phyloP scores from a whole-genome alignment of 1,140 invertebrate species.

The Myzus persicae region DNA sequence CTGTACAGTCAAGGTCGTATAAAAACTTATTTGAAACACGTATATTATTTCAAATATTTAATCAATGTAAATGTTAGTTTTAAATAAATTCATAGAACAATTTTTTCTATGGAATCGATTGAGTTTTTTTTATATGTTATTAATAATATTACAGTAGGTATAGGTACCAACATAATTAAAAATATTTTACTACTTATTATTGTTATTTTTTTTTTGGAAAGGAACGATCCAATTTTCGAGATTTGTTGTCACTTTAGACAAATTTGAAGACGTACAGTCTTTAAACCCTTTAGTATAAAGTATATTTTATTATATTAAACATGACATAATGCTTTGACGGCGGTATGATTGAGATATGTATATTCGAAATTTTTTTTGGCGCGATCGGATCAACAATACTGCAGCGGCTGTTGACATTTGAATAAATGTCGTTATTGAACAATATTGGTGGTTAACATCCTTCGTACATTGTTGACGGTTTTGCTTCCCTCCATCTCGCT shows the following conservation, averaged over 20 bases:
- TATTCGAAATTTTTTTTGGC: background rate
- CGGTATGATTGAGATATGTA: background rate
- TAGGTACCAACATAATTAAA: too few species aligned
- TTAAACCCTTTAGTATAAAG: background rate
- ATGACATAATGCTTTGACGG: background rate
- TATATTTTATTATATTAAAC: background rate
- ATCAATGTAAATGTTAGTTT: background rate
- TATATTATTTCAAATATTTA: background rate
- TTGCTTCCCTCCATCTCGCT: background rate
- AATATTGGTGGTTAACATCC: background rate
- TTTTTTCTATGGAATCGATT: background rate
- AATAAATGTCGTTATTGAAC: background rate
- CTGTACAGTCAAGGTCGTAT: background rate
- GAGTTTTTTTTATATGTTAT: background rate
- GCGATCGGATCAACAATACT: background rate
- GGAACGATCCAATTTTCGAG: background rate
- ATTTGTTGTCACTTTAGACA: background rate
- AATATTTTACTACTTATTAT: too few species aligned
- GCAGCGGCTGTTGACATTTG: background rate
- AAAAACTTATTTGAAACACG: background rate
- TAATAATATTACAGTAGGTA: background rate
- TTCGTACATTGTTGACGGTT: background rate
- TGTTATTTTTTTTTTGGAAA: background rate
- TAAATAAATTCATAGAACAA: background rate
- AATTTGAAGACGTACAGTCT: background rate